Conservation (phyloP, 1,140 invertebrate species). For the Sarcophaga peregrina region DNA sequence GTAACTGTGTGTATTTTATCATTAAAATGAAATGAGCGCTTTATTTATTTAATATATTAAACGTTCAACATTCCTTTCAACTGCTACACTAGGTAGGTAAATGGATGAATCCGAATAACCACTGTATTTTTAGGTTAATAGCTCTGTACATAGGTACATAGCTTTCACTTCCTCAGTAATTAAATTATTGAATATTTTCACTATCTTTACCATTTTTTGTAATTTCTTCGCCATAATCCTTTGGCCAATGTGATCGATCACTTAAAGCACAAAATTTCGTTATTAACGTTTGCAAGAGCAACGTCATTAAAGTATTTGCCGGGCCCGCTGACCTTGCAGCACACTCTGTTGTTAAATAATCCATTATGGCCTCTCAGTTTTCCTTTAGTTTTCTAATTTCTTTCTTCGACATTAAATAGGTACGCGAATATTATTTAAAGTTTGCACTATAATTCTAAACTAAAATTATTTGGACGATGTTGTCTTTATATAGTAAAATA, state of each 20-base stretch:
- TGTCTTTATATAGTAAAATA: not conserved
- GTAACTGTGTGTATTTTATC: too few species aligned
- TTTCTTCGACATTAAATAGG: too few species aligned
- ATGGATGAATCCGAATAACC: too few species aligned
- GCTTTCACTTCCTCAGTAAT: not conserved
- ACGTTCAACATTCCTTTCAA: too few species aligned
- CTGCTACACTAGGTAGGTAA: too few species aligned
- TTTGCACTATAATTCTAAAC: not conserved
- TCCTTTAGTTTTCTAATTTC: not conserved
- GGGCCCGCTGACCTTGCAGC: constrained; percentile 64
- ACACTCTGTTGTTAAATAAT: constrained; percentile 61
- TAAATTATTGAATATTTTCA: not conserved
- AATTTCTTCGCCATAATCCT: constrained; percentile 68
- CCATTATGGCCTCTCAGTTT: constrained; percentile 49
- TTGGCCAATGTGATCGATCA: constrained; percentile 69
- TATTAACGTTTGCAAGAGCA: constrained; percentile 69
- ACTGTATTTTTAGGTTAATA: too few species aligned
- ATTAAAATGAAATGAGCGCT: too few species aligned
- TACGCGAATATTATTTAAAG: not conserved
- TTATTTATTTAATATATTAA: too few species aligned
- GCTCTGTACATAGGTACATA: not conserved
- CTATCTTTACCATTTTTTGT: not conserved
- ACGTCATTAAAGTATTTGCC: constrained; percentile 68
- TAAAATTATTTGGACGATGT: not conserved
- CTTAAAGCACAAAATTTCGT: constrained; percentile 70